Percentiles rank a stretch among this genome's conserved stretches.
These are phyloP conservation scores for Montipora efflorescens DNA, from an alignment of 64 coral and sea anemone species.

Conservation along the genomic window DNA sequence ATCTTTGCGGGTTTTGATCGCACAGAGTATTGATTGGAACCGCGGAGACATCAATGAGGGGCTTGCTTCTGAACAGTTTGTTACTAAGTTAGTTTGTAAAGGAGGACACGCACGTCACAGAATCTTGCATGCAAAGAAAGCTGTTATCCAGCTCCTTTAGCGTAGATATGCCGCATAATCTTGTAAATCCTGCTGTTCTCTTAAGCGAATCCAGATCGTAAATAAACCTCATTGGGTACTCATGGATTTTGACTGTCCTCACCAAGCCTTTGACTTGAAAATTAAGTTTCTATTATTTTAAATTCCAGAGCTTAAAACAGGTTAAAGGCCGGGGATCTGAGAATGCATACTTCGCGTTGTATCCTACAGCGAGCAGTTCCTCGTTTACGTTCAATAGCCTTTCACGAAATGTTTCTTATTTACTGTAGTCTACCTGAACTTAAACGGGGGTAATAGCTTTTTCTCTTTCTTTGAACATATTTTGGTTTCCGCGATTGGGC, in stretches of 20 bases:
- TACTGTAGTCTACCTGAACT: not conserved
- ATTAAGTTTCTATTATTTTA: too few relatives aligned
- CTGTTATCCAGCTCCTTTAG: not conserved
- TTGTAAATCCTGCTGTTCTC: not conserved
- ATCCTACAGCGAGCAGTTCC: too few relatives aligned
- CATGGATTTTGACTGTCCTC: too few relatives aligned
- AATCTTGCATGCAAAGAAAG: not conserved
- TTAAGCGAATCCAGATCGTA: not conserved
- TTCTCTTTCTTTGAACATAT: not conserved
- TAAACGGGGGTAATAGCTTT: not conserved
- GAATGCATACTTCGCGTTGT: too few relatives aligned
- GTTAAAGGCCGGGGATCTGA: too few relatives aligned
- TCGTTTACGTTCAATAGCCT: too few relatives aligned
- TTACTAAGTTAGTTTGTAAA: too few relatives aligned
- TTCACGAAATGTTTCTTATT: not conserved
- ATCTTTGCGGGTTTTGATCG: not conserved
- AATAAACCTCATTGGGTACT: not conserved
- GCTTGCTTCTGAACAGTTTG: too few relatives aligned
- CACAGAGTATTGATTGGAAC: not conserved
- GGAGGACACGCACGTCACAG: not conserved
- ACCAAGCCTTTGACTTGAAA: too few relatives aligned
- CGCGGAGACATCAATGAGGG: too few relatives aligned
- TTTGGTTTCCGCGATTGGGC: not conserved
- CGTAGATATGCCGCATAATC: not conserved
- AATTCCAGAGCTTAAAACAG: too few relatives aligned